Evolutionary conservation across 2,888 invertebrate genomes (phyloP), one percentile per base, ranked within the genome.

Genomic region (Chaetoderma sp.): DNA sequence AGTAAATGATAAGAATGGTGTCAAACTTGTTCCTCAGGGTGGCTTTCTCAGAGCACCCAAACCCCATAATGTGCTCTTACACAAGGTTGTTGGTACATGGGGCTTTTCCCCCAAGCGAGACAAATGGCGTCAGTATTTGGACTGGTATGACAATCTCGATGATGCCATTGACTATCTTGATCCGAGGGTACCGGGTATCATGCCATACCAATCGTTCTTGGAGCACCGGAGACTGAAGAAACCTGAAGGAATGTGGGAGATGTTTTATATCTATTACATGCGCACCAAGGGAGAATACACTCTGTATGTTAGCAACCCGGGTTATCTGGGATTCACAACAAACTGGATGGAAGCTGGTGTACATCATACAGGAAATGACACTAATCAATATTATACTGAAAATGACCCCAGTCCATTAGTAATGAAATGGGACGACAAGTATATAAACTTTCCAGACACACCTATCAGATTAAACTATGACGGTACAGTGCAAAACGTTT

Each of bases 181-280:
- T 23, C 82, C 81, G 0, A 60, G 66, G 25, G 79, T 82, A 8
- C 74, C 78, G 0, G 75, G 74, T 2, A 71, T 78, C 36, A 27
- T 77, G 4, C 75, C 76, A n/a, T n/a, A n/a, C n/a, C n/a, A n/a
- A n/a, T n/a, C n/a, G 82, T 82, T 78, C 63, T 55, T 70, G 28
- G 52, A 44, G 0, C 75, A 73, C 39, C 44, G 71, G 4, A 58
- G 54, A n/a, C 13, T 28, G 5, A 73, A 73, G 28, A 18, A 23
- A 21, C 27, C 44, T 5, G 13, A n/a, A n/a, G n/a, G n/a, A n/a
- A n/a, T n/a, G n/a, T n/a, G n/a, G n/a, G n/a, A n/a, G n/a, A n/a
- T n/a, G n/a, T n/a, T n/a, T n/a, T n/a, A n/a, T n/a, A n/a, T n/a
- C n/a, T n/a, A n/a, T n/a, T n/a, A n/a, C n/a, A n/a, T n/a, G n/a